Evolutionary conservation across 2,113 vertebrate genomes (phyloP), one percentile per base, ranked within the genome.

Genomic region (Pedionomus torquatus): DNA sequence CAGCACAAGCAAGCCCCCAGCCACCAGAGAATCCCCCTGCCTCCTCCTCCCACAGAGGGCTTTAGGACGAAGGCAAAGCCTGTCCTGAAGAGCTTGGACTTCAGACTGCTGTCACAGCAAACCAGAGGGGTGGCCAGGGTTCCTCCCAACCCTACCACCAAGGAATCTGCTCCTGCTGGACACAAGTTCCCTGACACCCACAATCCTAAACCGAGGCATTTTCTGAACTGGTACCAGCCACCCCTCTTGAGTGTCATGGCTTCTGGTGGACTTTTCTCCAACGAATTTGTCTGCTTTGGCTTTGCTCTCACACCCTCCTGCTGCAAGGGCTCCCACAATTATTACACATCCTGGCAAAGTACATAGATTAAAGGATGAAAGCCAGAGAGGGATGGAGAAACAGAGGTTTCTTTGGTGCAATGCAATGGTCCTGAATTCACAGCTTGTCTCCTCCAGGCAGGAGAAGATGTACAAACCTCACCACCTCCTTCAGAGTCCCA

Each of bases 211-310:
- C 0, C 10, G 25, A 51, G 25, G 37, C 25, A 76, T 19, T 66
- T 58, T 54, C 79, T 5, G 33, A 66, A 28, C 31, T 0, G 1
- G 17, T 39, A 55, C n/a, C 25, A 17, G 48, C 30, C 0, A 1
- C n/a, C 7, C 37, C 46, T 19, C 64, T 1, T 1, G 6, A 43
- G 25, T 1, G 13, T 9, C 0, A 0, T 8, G 12, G 11, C 17
- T 74, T n/a, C 19, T 37, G 64, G 21, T 12, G 23, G 69, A 37
- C 17, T 84, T 87, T 71, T 52, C n/a, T 49, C 43, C 58, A 26
- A 5, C 3, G 4, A 26, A 52, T 58, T 31, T 44, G 25, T 28
- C 64, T 48, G 20, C 44, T 72, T 37, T 51, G 41, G 58, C 35
- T 77, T 44, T 33, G 13, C 23, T 46, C 48, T 78, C 35, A 11